These are phyloP conservation scores for Sinodicranocentrus sp. DNA, from an alignment of 2,888 invertebrate genomes.

Conservation along the genomic window DNA sequence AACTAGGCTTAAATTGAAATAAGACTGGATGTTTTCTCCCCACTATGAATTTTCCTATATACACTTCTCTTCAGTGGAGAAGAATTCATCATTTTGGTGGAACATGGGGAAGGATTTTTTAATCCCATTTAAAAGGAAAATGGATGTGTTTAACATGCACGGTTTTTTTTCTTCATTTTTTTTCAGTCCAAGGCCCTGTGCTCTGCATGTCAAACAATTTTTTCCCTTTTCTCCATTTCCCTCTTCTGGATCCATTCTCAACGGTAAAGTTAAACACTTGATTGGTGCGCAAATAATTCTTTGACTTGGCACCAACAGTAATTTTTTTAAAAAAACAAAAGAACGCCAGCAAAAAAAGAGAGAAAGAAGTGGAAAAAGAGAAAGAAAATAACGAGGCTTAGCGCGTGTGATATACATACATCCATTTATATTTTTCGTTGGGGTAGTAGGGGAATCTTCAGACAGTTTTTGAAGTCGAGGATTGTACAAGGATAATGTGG, in stretches of 20 bases:
- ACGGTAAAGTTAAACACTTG: slow-evolving; percentile 63
- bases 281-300: slow-evolving; percentile 67
- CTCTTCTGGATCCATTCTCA: slow-evolving; percentile 48
- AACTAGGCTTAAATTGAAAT: too few species aligned
- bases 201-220: slow-evolving; percentile 60
- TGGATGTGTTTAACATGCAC: slow-evolving; percentile 18
- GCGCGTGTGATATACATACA: slow-evolving; percentile 9
- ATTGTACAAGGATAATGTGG: slow-evolving; percentile 70
- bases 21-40: too few species aligned
- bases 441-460: slow-evolving; percentile 60
- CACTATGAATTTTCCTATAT: too few species aligned
- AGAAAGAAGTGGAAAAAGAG: slow-evolving; percentile 4
- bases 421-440: slow-evolving; percentile 47
- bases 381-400: slow-evolving; percentile 18
- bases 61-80: too few species aligned
- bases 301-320: slow-evolving; percentile 60
- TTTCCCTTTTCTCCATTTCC: slow-evolving; percentile 14
- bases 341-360: neutral
- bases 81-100: too few species aligned
- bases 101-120: neutral
- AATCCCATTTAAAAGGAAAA: slow-evolving; percentile 19
- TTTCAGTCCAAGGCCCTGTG: slow-evolving; percentile 18
- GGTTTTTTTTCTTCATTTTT: slow-evolving; percentile 42
- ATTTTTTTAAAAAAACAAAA: slow-evolving; percentile 47
- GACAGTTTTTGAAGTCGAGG: slow-evolving; percentile 61